Evolutionary conservation across 2,797 vertebrate species (phyloP).

Genomic region (Meda fulgida): DNA sequence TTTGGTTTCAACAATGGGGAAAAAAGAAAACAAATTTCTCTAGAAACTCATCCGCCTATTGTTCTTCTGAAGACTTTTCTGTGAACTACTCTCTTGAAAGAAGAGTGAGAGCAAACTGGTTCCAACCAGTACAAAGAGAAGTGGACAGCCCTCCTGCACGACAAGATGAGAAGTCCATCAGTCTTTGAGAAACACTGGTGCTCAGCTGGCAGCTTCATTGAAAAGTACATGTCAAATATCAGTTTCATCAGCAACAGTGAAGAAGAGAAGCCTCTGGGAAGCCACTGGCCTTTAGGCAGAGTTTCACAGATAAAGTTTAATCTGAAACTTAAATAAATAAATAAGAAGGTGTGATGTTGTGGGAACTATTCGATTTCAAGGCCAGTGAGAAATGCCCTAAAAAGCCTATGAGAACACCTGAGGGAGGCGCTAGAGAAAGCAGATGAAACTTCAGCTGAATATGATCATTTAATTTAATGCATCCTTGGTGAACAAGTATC

Average conservation of each 20-base stretch:
- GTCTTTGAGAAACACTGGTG: conserved; percentile 21
- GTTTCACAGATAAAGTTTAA: conserved; percentile 19
- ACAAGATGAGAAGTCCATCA: conserved; percentile 19
- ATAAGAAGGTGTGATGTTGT: background rate
- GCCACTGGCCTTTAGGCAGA: conserved; percentile 4
- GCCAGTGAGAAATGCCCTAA: background rate
- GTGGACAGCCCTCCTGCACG: conserved; percentile 7
- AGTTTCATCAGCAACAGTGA: conserved; percentile 23
- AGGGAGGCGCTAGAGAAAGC: background rate
- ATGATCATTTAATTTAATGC: background rate
- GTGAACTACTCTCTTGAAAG: background rate
- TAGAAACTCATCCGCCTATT: conserved; percentile 10
- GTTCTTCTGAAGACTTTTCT: conserved; percentile 9
- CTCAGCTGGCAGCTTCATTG: conserved; percentile 19
- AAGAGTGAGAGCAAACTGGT: conserved; percentile 16
- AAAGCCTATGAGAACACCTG: background rate
- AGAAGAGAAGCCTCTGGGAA: conserved; percentile 16
- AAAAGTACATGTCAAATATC: conserved; percentile 31
- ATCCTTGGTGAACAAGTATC: background rate
- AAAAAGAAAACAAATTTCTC: background rate
- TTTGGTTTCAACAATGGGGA: background rate
- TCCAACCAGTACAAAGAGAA: conserved; percentile 15
- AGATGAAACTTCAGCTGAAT: background rate
- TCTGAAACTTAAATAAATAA: conserved; percentile 7
- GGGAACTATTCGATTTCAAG: background rate